Evolutionary conservation across 1,140 invertebrate species (phyloP), one percentile per base, ranked within the genome.

Genomic region (Temnothorax nylanderi): DNA sequence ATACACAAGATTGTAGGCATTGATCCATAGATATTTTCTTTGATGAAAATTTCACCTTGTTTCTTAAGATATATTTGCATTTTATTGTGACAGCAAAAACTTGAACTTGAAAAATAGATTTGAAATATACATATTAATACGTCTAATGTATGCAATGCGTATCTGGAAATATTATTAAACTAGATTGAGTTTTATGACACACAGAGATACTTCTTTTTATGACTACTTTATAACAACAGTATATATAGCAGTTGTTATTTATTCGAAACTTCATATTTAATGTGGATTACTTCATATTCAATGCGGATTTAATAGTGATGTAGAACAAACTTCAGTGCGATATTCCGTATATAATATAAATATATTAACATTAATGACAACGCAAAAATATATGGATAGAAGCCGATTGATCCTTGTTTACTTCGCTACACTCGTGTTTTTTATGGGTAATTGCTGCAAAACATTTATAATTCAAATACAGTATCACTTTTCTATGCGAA

Each of bases 401-500:
- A 62, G 34, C 74, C 41, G 13, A 26, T 26, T 74, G 21, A 60
- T 84, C 44, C 49, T 71, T 60, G 18, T 3, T 37, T 5, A 60
- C 5, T 26, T 75, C 37, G 3, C 47, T 16, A 49, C 62, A 34
- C 58, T 84, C 8, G n/a, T 84, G 7, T 10, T 84, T 49, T 37
- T 75, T 54, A 74, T 37, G 13, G 26, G 80, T 84, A 60, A 84
- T 47, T 47, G 2, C 11, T 44, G 13, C 26, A 2, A 82, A 18
- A 74, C 54, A 10, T 11, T 26, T 51, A 44, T 41, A 18, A 58
- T n/a, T 72, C 6, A 26, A 3, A 69, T 3, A 47, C 1, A 21
- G 0, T 4, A 13, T 58, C 21, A 47, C 1, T 74, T 3, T n/a
- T 74, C n/a, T 34, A 21, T 74, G 5, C 13, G 3, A 74, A 58